These are phyloP conservation scores for Ernsta delagoae DNA, from an alignment of 2,888 invertebrate genomes.

Conservation along the genomic window DNA sequence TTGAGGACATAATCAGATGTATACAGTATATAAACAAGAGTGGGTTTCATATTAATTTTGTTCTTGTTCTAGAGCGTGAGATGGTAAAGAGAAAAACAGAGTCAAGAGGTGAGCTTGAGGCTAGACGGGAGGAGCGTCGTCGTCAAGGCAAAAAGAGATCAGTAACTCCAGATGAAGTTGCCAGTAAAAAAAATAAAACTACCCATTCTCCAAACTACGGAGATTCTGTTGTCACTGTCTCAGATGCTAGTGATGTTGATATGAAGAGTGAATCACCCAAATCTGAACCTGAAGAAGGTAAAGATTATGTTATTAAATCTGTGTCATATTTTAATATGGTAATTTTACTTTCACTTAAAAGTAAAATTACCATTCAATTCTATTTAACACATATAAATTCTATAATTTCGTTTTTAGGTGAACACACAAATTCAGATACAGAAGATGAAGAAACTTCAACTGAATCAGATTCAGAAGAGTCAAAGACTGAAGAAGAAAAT, in stretches of 20 bases:
- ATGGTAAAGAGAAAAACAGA: slow-evolving; percentile 91
- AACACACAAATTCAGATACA: slow-evolving; percentile 78
- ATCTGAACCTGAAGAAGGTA: slow-evolving; percentile 77
- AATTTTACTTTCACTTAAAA: no score
- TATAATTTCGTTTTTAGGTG: slow-evolving; percentile 54
- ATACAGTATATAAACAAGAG: neutral
- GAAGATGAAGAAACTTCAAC: slow-evolving; percentile 77
- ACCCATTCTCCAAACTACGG: slow-evolving; percentile 68
- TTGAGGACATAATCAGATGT: neutral
- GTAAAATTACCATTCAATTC: no score
- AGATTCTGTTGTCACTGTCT: slow-evolving; percentile 77
- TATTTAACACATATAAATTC: no score
- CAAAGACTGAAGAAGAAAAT: slow-evolving; percentile 74
- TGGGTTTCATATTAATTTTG: neutral
- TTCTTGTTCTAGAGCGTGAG: slow-evolving; percentile 84
- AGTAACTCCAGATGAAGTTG: slow-evolving; percentile 61
- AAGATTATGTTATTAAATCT: slow-evolving; percentile 13
- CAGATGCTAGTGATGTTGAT: slow-evolving; percentile 80
- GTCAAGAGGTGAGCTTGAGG: slow-evolving; percentile 89
- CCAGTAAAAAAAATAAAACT: slow-evolving; percentile 68
- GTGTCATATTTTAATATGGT: no score
- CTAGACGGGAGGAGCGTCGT: slow-evolving; percentile 87
- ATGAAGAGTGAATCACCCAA: slow-evolving; percentile 72
- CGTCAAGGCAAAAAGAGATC: slow-evolving; percentile 79
- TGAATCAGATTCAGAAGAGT: slow-evolving; percentile 70